Base-by-base conservation (phyloP, 2,113 vertebrate species). In the Eleginops maclovinus region DNA sequence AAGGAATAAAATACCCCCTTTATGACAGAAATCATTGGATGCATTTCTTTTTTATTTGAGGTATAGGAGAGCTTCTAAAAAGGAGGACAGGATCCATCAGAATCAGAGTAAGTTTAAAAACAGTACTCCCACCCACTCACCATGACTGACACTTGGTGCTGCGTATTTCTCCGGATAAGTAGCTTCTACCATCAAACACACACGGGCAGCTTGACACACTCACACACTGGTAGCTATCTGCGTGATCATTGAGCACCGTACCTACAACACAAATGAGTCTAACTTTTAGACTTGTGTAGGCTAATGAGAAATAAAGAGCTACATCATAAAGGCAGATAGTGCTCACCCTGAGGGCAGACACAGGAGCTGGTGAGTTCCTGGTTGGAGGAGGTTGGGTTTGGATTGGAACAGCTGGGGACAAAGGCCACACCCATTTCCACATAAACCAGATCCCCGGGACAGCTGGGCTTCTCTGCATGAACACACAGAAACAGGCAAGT, bases 61-160 rank as follows among this genome's bases (percentile, higher is more conserved):
- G 31, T 36, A 36, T 7, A 36, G 31, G 31, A 36, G n/a, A n/a
- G n/a, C n/a, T n/a, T n/a, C n/a, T n/a, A n/a, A 36, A 36, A 36
- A 7, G 5, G 5, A 36, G 31, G 31, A 36, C 31, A 36, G 31
- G 31, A 36, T 8, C 6, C 31, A 36, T 36, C 31, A 36, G 31
- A 36, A 36, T 36, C 31, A 36, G 5, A 36, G 31, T 36, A 9
- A 2, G 19, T 36, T 36, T 36, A 7, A 36, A 36, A 44, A 44
- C 43, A n/a, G 28, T n/a, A 58, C 19, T 9, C 2, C 31, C 31
- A 36, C 31, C 31, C 31, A 26, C 84, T 90, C 59, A 94, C 94
- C 94, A 94, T 58, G 73, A 80, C 66, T 94, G 91, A 64, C 94
- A 94, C 46, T 86, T 94, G 46, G 84, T 91, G 17, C 21, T 81